Conservation (phyloP, 1,140 invertebrate species). For the Oncopodura yosiiana region DNA sequence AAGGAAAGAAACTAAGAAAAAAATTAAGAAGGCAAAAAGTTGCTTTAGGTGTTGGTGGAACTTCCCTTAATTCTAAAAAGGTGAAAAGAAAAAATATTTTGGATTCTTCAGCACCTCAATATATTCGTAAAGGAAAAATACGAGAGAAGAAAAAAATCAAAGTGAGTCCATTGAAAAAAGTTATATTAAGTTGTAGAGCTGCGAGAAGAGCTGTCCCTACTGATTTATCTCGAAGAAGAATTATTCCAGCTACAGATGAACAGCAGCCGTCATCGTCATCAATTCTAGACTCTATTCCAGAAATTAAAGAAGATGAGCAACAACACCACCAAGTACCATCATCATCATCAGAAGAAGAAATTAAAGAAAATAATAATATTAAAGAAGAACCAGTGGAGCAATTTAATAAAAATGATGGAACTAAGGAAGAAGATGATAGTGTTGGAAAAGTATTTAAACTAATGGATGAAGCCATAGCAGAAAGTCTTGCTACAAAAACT, state of each 20-base stretch:
- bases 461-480: not conserved
- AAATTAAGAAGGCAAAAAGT: not conserved
- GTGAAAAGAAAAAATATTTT: slow-evolving; percentile 25
- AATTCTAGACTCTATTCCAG: not conserved
- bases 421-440: not conserved
- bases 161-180: slow-evolving; percentile 20
- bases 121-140: slow-evolving; percentile 29
- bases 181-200: slow-evolving; percentile 17
- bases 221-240: not conserved
- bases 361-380: not conserved
- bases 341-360: not conserved
- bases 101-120: slow-evolving; percentile 28
- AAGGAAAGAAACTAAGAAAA: not conserved
- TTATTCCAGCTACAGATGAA: not conserved
- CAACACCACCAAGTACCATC: no score
- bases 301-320: not conserved
- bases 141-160: slow-evolving; percentile 26
- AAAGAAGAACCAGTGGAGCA: not conserved
- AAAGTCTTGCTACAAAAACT: not conserved
- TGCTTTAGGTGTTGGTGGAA: not conserved
- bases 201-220: not conserved
- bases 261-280: not conserved
- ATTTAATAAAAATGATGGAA: not conserved
- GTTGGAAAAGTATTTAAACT: not conserved
- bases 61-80: slow-evolving; percentile 10